Conservation (phyloP, 2,888 invertebrate genomes). For the Apamea monoglypha region DNA sequence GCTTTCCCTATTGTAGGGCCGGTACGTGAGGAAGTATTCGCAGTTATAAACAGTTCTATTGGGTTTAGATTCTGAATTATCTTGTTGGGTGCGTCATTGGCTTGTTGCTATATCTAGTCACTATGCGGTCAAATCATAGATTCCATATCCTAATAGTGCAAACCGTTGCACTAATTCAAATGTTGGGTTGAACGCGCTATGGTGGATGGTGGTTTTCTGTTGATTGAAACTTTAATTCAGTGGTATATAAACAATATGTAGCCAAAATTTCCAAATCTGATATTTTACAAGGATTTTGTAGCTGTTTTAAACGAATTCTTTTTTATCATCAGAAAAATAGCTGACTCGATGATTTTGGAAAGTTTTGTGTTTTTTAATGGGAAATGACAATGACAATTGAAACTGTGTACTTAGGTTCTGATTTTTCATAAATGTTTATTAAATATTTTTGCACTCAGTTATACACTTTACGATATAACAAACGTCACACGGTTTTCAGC, state of each 20-base stretch:
- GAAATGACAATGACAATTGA: too few species aligned
- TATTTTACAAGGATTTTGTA: background rate
- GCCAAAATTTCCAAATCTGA: background rate
- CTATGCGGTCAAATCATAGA: slow-evolving; percentile 1
- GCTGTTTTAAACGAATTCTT: background rate
- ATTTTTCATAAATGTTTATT: background rate
- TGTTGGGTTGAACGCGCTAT: background rate
- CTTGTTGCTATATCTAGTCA: background rate
- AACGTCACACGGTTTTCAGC: background rate
- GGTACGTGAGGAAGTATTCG: slow-evolving; percentile 63
- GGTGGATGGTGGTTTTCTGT: background rate
- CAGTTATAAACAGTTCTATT: slow-evolving; percentile 58
- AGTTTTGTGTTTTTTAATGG: background rate
- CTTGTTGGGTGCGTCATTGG: slow-evolving; percentile 13
- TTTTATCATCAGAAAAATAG: background rate
- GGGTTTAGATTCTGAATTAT: slow-evolving; percentile 30
- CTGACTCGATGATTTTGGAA: background rate
- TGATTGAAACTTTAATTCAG: background rate
- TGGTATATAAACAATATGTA: background rate
- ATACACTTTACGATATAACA: background rate
- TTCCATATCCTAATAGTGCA: background rate
- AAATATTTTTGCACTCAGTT: background rate
- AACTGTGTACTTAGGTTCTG: too few species aligned
- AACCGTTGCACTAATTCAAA: background rate
- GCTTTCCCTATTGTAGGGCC: slow-evolving; percentile 71